Evolutionary conservation across 2,888 invertebrate species (phyloP).

Genomic region (Dexiosoma caninum): DNA sequence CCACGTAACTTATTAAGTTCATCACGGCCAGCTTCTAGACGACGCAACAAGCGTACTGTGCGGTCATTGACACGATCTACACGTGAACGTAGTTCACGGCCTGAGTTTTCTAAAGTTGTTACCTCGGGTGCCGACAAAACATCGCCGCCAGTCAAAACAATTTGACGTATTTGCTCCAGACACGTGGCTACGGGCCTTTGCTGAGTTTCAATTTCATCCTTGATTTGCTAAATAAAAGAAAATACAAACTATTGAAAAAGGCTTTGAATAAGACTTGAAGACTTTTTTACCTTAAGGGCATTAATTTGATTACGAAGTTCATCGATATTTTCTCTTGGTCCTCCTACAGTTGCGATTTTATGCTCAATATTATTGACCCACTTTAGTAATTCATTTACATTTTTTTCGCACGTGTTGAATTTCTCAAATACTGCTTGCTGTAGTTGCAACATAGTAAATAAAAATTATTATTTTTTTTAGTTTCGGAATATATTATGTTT

Average conservation of each 20-base stretch:
- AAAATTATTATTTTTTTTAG: neutral
- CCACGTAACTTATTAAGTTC: slow-evolving; percentile 92
- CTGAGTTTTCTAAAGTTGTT: slow-evolving; percentile 90
- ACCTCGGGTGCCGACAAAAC: slow-evolving; percentile 95
- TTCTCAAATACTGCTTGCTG: slow-evolving; percentile 98
- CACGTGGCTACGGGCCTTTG: slow-evolving; percentile 90
- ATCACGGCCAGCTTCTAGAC: slow-evolving; percentile 88
- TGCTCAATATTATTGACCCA: slow-evolving; percentile 93
- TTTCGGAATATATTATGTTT: neutral
- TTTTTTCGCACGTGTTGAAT: slow-evolving; percentile 93
- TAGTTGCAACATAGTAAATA: neutral
- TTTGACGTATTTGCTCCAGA: slow-evolving; percentile 92
- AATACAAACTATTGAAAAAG: neutral
- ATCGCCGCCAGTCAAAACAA: slow-evolving; percentile 92
- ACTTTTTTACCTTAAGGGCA: slow-evolving; percentile 85
- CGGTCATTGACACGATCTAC: slow-evolving; percentile 90
- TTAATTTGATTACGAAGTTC: slow-evolving; percentile 93
- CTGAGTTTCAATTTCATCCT: slow-evolving; percentile 92
- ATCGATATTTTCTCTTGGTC: slow-evolving; percentile 91
- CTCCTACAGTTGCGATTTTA: slow-evolving; percentile 89
- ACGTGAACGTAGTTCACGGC: slow-evolving; percentile 88
- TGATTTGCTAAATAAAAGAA: slow-evolving; percentile 83
- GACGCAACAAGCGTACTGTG: slow-evolving; percentile 86
- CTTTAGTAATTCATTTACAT: slow-evolving; percentile 88
- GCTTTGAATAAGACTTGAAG: too few relatives aligned